Conservation (phyloP, 2,888 invertebrate species). For the Hypselothyrea guttata region DNA sequence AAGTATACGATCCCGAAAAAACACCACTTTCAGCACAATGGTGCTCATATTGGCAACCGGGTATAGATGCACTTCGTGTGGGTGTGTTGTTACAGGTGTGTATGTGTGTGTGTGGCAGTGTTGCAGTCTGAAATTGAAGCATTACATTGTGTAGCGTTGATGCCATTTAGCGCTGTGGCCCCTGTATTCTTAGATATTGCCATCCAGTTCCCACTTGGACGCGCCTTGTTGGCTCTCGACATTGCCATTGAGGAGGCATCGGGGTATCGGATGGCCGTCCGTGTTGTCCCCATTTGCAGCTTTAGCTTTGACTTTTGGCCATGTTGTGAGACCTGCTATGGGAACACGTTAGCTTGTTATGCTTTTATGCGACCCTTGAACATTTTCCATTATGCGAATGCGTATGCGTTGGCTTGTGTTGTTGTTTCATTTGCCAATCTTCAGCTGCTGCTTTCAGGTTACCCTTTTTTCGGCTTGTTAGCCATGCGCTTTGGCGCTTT, state of each 20-base stretch:
- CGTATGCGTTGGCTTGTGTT: no score
- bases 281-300: slow-evolving; percentile 56
- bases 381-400: slow-evolving; percentile 46
- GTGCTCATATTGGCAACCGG: no score
- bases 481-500: slow-evolving; percentile 52
- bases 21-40: no score
- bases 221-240: slow-evolving; percentile 25
- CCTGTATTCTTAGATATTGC: slow-evolving; percentile 1
- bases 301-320: slow-evolving; percentile 51
- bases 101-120: slow-evolving; percentile 2
- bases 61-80: slow-evolving; percentile 7
- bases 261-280: no score
- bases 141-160: slow-evolving; percentile 57
- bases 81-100: slow-evolving; percentile 2
- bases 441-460: not conserved
- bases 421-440: slow-evolving; percentile 13
- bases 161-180: slow-evolving; percentile 30
- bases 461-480: slow-evolving; percentile 8
- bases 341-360: slow-evolving; percentile 65
- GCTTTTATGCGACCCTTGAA: slow-evolving; percentile 56
- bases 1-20: no score
- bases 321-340: slow-evolving; percentile 13
- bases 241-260: not conserved
- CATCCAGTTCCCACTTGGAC: slow-evolving; percentile 15
- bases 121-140: slow-evolving; percentile 49